Conservation (phyloP, 2,113 vertebrate species). For the Larimichthys crocea region DNA sequence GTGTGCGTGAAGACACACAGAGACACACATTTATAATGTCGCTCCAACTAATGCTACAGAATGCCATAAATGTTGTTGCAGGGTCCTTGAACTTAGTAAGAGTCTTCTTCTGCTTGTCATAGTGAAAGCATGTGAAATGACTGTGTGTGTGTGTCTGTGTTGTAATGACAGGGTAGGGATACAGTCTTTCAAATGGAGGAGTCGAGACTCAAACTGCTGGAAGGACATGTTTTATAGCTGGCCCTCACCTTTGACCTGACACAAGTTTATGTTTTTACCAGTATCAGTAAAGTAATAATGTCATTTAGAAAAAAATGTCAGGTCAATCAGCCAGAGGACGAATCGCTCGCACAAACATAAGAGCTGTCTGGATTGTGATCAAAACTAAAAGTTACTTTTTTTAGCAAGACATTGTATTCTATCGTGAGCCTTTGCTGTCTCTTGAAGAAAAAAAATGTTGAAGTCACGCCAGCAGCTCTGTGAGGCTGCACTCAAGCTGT, state of each 20-base stretch:
- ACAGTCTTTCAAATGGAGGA: neutral
- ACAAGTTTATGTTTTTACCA: neutral
- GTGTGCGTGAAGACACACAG: slow-evolving; percentile 27
- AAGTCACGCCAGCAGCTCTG: too few species aligned
- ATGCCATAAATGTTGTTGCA: slow-evolving; percentile 34
- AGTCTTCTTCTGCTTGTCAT: slow-evolving; percentile 34
- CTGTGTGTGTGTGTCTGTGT: neutral
- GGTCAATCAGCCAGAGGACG: neutral
- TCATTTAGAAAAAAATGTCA: too few species aligned
- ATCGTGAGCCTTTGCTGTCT: too few species aligned
- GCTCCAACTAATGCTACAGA: slow-evolving; percentile 21
- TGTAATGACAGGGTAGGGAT: neutral
- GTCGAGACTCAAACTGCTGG: neutral
- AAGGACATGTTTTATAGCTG: neutral
- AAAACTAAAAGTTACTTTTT: too few species aligned
- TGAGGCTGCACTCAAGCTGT: too few species aligned
- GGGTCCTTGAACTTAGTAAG: slow-evolving; percentile 48
- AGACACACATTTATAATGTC: slow-evolving; percentile 13
- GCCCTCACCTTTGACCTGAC: neutral
- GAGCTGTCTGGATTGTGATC: neutral
- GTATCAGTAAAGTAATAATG: neutral
- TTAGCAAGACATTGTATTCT: too few species aligned
- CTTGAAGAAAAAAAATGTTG: neutral
- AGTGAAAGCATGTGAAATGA: neutral
- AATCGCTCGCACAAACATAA: neutral